These are phyloP conservation scores for Cerceris rybyensis DNA, from an alignment of 2,888 invertebrate genomes.

Conservation along the genomic window DNA sequence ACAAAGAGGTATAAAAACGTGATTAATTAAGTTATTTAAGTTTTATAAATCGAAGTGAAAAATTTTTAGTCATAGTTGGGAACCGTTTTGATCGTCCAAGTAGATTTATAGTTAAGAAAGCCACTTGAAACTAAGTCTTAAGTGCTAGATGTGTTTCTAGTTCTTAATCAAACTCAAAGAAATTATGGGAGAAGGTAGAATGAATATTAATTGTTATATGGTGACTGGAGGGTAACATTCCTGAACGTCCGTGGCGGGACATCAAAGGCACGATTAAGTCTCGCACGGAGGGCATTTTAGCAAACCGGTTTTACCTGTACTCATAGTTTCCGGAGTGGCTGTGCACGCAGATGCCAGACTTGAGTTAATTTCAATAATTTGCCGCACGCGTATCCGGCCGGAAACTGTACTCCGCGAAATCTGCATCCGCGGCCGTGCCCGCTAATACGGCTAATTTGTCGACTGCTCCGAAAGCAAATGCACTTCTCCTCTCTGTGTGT, in stretches of 20 bases:
- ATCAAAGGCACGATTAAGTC: not conserved
- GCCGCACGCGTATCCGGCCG: constrained; percentile 53
- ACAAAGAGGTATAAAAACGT: no score
- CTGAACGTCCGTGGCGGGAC: not conserved
- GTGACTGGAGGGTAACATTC: not conserved
- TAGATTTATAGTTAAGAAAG: no score
- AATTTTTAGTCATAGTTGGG: no score
- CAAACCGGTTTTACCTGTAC: constrained; percentile 22
- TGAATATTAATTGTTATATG: no score
- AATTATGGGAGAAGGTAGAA: no score
- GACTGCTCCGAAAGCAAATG: constrained; percentile 70
- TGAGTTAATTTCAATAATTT: constrained; percentile 62
- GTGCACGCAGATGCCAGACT: constrained; percentile 40
- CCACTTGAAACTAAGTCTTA: no score
- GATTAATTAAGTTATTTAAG: no score
- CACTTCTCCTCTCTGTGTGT: constrained; percentile 50
- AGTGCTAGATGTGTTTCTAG: no score
- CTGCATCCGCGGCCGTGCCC: constrained; percentile 57
- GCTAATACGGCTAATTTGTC: constrained; percentile 71
- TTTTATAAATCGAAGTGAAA: no score
- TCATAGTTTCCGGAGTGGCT: constrained; percentile 21
- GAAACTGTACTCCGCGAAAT: constrained; percentile 61
- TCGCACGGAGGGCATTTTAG: constrained; percentile 25
- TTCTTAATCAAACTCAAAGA: no score
- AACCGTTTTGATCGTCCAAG: no score